Conservation (phyloP, 2,888 invertebrate species). For the Peribatodes rhomboidaria region DNA sequence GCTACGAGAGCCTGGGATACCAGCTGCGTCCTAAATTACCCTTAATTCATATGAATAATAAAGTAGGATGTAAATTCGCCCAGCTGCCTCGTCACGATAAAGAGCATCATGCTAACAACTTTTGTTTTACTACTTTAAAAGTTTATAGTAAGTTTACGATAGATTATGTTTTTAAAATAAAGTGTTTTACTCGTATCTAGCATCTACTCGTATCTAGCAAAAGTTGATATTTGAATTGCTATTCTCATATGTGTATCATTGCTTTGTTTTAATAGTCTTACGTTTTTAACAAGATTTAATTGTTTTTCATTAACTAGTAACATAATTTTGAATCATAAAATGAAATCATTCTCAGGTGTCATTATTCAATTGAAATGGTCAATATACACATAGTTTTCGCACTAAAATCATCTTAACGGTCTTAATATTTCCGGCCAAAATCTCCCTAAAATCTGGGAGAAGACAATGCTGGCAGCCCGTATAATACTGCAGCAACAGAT, state of each 20-base stretch:
- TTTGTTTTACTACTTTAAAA: constrained; percentile 39
- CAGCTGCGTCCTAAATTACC: constrained; percentile 64
- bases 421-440: background rate
- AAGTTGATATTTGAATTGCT: no score
- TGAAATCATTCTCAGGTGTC: no score
- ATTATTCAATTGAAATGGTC: no score
- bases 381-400: no score
- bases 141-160: constrained; percentile 6
- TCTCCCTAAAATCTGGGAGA: constrained; percentile 35
- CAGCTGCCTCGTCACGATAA: constrained; percentile 49
- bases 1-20: constrained; percentile 57
- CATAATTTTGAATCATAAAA: no score
- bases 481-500: constrained; percentile 70
- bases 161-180: background rate
- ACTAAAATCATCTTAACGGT: no score
- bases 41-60: constrained; percentile 60
- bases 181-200: no score
- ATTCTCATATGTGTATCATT: no score
- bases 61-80: constrained; percentile 49
- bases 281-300: no score
- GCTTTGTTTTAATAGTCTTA: no score
- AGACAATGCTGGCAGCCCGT: constrained; percentile 23
- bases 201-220: no score
- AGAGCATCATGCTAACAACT: constrained; percentile 44
- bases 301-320: no score